Conservation (phyloP, 2,888 invertebrate species). For the Linyphia triangularis region DNA sequence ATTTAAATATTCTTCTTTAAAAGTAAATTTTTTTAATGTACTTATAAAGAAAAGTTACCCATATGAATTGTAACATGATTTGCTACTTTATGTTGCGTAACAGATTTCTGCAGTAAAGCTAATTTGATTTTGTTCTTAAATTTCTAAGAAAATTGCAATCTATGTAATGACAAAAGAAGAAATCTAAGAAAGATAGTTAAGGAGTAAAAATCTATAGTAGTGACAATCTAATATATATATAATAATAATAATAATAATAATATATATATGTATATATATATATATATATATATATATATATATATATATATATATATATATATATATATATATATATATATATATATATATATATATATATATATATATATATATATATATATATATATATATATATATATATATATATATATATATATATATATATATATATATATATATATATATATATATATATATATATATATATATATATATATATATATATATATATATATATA, state of each 20-base stretch:
- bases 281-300: background rate
- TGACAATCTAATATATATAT: background rate
- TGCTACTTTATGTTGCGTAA: no score
- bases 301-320: background rate
- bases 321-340: background rate
- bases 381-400: background rate
- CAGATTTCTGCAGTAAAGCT: no score
- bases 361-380: background rate
- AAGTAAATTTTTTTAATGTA: no score
- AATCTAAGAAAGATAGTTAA: no score
- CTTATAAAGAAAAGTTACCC: no score
- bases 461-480: background rate
- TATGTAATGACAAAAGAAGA: no score
- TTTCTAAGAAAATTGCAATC: no score
- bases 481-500: background rate
- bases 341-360: background rate
- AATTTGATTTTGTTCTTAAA: no score
- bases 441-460: background rate
- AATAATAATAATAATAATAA: background rate
- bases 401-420: background rate
- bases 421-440: background rate
- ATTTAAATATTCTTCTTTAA: no score
- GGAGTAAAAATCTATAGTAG: no score
- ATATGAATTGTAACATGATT: no score
- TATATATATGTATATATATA: background rate